phyloP scores from a whole-genome alignment of 1,140 invertebrate species.

The Onthophagus taurus region DNA sequence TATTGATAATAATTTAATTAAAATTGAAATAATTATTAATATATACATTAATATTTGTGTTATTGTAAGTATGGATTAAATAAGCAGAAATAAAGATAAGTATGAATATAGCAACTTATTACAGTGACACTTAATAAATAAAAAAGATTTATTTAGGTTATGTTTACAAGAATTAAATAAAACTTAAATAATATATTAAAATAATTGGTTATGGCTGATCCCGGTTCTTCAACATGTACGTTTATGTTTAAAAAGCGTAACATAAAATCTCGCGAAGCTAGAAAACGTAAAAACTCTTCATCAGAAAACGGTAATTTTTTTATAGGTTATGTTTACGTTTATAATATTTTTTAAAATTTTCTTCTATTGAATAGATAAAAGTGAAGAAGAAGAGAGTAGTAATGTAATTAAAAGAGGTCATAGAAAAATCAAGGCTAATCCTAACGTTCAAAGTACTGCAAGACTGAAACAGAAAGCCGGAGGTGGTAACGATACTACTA shows the following conservation, averaged over 20 bases:
- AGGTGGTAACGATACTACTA: conserved; percentile 15
- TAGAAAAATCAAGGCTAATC: conserved; percentile 44
- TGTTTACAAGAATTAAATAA: no score
- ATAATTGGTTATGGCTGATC: conserved; percentile 8
- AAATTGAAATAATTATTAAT: no score
- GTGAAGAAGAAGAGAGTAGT: conserved; percentile 41
- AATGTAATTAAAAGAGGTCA: conserved; percentile 44
- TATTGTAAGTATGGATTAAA: no score
- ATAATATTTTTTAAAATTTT: conserved; percentile 14
- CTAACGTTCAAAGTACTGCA: conserved; percentile 46
- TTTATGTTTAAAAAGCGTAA: conserved; percentile 42
- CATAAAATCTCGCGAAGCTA: conserved; percentile 30
- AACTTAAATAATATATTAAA: no score
- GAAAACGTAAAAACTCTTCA: conserved; percentile 37
- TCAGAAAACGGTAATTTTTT: conserved; percentile 24
- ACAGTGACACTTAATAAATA: no score
- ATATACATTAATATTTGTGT: no score
- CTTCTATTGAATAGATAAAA: conserved; percentile 32
- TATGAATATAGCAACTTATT: no score
- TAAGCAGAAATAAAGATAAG: no score
- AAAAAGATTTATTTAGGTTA: no score
- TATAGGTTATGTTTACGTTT: not conserved
- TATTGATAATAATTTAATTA: no score
- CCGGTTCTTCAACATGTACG: conserved; percentile 17
- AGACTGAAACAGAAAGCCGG: conserved; percentile 20